Base-by-base conservation (phyloP, 2,113 vertebrate species). In the Gymnorhina tibicen region DNA sequence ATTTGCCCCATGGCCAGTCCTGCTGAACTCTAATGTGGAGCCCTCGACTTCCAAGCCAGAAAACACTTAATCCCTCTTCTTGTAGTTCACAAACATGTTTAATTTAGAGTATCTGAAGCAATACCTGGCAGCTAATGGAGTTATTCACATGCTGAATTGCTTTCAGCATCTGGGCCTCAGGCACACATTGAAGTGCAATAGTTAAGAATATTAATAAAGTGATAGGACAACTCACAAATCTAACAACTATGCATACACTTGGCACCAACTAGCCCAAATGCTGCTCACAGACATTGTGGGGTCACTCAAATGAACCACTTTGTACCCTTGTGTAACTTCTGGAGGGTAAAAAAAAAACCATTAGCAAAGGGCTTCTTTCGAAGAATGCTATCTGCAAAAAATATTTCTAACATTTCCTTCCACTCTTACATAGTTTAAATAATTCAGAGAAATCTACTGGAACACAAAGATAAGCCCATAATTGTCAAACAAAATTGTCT, bases 261-360 rank as follows among this genome's bases (percentile, higher is more conserved):
- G 22, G 16, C 23, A 73, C 23, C 23, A 49, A 7, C 26, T 58
- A 42, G 26, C 13, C 14, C 6, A 10, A 52, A 77, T 14, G 56
- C 26, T 14, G 37, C 20, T 70, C 30, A 27, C 17, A 41, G 13
- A 62, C 80, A 8, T 39, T 84, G 9, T 18, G 32, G 12, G 30
- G 28, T 76, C 64, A 77, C 27, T 73, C 33, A 72, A 73, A 87
- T 4, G 2, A 87, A 62, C 19, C 11, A 27, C 24, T 69, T 76
- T 60, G 67, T 39, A 83, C 24, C 24, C 11, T 86, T 49, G 58
- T 59, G 23, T 18, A 89, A 76, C 6, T 67, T 55, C 26, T 19
- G 20, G 13, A 9, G 17, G 33, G 5, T 7, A 37, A 74, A 68
- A 46, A 7, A n/a, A 35, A 7, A 1, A 0, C 15, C 2, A 9